Evolutionary conservation across 2,888 invertebrate species (phyloP).

Genomic region (Drosophila austrosaltans): DNA sequence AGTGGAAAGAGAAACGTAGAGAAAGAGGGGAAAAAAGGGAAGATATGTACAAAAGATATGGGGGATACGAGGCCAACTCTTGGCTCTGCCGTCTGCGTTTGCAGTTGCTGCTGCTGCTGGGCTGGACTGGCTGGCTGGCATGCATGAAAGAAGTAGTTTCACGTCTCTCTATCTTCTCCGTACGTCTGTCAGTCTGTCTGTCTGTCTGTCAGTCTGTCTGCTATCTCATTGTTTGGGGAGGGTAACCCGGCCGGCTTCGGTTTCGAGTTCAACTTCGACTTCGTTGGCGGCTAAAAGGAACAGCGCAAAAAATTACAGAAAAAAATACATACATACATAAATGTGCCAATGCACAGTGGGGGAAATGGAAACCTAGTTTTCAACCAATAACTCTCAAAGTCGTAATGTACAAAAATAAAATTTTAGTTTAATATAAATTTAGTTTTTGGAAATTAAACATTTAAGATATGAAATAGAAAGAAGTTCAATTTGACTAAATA

Average conservation of each 20-base stretch:
- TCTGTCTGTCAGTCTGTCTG: slow-evolving; percentile 22
- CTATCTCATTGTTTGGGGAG: slow-evolving; percentile 65
- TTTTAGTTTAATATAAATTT: too few species aligned
- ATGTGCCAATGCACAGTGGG: not conserved
- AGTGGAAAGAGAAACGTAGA: not conserved
- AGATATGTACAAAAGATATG: slow-evolving; percentile 18
- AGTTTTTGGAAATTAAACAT: too few species aligned
- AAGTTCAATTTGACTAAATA: too few species aligned
- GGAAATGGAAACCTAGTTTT: not conserved
- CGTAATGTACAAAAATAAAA: too few species aligned
- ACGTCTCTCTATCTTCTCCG: slow-evolving; percentile 33
- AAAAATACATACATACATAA: not conserved
- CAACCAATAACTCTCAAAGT: too few species aligned
- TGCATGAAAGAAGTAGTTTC: slow-evolving; percentile 15
- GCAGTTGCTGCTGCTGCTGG: slow-evolving; percentile 7
- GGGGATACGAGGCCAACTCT: slow-evolving; percentile 35
- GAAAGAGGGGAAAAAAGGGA: slow-evolving; percentile 9
- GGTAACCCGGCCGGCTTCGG: slow-evolving; percentile 27
- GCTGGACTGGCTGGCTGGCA: slow-evolving; percentile 13
- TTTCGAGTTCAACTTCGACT: slow-evolving; percentile 18
- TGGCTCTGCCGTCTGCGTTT: slow-evolving; percentile 17
- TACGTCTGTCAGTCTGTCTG: slow-evolving; percentile 56
- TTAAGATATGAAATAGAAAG: too few species aligned
- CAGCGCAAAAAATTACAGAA: slow-evolving; percentile 42
- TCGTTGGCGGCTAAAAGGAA: slow-evolving; percentile 63